phyloP scores from a whole-genome alignment of 2,113 vertebrate genomes.

The Neotoma lepida region DNA sequence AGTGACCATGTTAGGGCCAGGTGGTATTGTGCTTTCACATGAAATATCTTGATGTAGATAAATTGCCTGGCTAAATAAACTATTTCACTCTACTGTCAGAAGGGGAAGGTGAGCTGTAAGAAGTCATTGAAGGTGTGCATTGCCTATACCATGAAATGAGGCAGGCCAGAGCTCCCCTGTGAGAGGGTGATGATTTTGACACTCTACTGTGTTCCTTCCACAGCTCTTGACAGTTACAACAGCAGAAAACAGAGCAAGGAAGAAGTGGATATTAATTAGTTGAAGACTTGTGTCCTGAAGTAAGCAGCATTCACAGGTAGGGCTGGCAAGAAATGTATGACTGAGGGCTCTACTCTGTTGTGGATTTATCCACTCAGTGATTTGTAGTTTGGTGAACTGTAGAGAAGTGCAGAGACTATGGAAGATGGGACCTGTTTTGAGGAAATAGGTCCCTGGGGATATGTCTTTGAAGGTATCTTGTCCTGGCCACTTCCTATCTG shows the following conservation, averaged over 20 bases:
- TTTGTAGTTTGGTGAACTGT: background rate
- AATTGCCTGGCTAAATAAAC: background rate
- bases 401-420: background rate
- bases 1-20: background rate
- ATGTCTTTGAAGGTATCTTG: background rate
- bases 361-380: background rate
- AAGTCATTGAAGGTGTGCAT: background rate
- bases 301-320: background rate
- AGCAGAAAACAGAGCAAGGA: background rate
- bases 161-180: background rate
- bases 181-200: rapidly evolving
- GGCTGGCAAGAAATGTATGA: background rate
- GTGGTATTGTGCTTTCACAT: background rate
- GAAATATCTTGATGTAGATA: background rate
- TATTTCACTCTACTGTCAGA: background rate
- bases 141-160: background rate
- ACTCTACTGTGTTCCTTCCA: background rate
- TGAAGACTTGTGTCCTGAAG: background rate
- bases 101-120: background rate
- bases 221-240: background rate
- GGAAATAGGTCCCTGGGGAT: background rate
- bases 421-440: background rate
- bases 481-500: background rate
- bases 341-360: background rate
- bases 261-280: background rate